Evolutionary conservation across 2,888 invertebrate species (phyloP), one percentile per base, ranked within the genome.

Genomic region (Philaethria dido): DNA sequence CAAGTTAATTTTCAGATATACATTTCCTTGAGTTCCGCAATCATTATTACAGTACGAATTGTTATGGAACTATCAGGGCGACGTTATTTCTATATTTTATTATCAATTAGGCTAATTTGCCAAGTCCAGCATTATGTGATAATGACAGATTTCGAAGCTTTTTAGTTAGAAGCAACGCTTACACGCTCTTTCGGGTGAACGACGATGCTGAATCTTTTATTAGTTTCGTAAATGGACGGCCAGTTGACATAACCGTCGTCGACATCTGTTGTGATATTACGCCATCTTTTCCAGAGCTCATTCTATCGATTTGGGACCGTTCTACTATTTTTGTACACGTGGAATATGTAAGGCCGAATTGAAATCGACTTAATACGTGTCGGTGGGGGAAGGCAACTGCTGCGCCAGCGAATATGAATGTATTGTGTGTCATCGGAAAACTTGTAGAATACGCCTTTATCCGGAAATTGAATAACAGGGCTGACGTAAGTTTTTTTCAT

Each of bases 141-240:
- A 86, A 88, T 85, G 83, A 77, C 79, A 73, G 78, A 84, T 82
- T 84, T 80, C 81, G 80, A 80, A 84, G 80, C 78, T 76, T 78
- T 78, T 77, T 78, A 77, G 77, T 74, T 75, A 72, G 75, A 74
- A 83, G 83, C 81, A 82, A 84, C 81, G 83, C 80, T 80, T 80
- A 81, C 77, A 85, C 88, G 90, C 86, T 86, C 84, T 85, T 84
- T 84, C 79, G 82, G 80, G 75, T 80, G 83, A 88, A 88, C 88
- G 89, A 85, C 87, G 86, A 86, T 87, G 87, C 88, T 92, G 92
- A 91, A 90, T 92, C 89, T 92, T 91, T 91, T 92, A 92, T 92
- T 91, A 89, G 89, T 88, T 89, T 85, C 78, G 88, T 86, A 87
- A 90, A 90, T 89, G 88, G 86, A 87, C 84, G 88, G 84, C 86